A percentile compares a stretch with the other conserved stretches of the same genome.
Conservation (phyloP, 2,888 invertebrate genomes). For the Muschampia plurimacula region DNA sequence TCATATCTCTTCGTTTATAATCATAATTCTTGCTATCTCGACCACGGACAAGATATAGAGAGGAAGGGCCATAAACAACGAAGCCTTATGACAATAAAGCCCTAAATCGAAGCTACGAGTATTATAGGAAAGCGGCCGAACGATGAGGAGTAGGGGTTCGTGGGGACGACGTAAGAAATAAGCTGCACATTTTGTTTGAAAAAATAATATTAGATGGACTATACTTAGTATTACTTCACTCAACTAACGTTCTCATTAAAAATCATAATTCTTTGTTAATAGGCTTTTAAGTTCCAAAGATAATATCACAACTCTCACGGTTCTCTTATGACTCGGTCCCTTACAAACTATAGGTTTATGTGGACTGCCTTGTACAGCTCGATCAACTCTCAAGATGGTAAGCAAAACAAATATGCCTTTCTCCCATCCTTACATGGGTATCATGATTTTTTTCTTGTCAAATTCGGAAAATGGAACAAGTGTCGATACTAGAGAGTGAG, state of each 20-base stretch:
- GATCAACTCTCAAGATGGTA: constrained; percentile 41
- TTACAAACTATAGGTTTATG: constrained; percentile 16
- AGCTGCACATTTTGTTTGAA: too few relatives aligned
- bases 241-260: background rate
- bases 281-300: background rate
- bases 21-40: too few relatives aligned
- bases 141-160: too few relatives aligned
- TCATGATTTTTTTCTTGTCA: constrained; percentile 34
- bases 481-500: constrained; percentile 22
- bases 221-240: background rate
- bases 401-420: constrained; percentile 45
- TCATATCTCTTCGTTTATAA: too few relatives aligned
- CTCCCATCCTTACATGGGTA: constrained; percentile 42
- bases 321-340: constrained; percentile 26
- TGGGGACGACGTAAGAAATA: too few relatives aligned
- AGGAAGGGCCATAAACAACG: too few relatives aligned
- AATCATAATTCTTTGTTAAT: background rate
- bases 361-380: constrained; percentile 33
- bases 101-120: too few relatives aligned
- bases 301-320: background rate
- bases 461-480: constrained; percentile 36
- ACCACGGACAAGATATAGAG: too few relatives aligned
- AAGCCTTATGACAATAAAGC: too few relatives aligned
- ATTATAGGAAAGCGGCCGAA: too few relatives aligned
- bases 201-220: too few relatives aligned